Base-by-base conservation (phyloP, 37 sponge, comb jelly and placozoan genomes). In the Chondrosia reniformis region DNA sequence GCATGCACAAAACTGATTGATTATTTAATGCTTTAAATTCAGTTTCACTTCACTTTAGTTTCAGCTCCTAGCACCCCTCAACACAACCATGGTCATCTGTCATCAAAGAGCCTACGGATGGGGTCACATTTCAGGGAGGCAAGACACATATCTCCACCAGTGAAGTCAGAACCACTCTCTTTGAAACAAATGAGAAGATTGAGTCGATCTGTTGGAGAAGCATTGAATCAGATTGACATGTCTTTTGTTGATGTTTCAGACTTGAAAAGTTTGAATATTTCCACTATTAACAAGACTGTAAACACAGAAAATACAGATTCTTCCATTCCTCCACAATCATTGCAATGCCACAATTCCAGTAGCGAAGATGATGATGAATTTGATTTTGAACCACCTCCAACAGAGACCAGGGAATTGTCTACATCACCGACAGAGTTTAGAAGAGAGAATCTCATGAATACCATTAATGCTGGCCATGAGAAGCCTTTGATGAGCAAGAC, bases 151-250 rank as follows among this genome's bases (percentile, higher is more conserved):
- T n/a, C n/a, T n/a, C n/a, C n/a, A n/a, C n/a, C n/a, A n/a, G n/a
- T n/a, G n/a, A n/a, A n/a, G n/a, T n/a, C n/a, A n/a, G n/a, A n/a
- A n/a, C n/a, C n/a, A n/a, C 4, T 44, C 1, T 69, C 72, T 2
- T 25, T 69, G 72, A 69, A 69, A 44, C 24, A 31, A 31, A 69
- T 69, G 72, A 31, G 42, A 19, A 36, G 72, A 24, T 7, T 69
- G 43, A 69, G 72, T 6, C 41, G 72, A 1, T 69, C 72, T 2
- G 4, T 69, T 31, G 72, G 72, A 69, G 72, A 69, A 12, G 72
- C 72, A 43, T 34, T 69, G 37, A 44, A 69, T 69, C 43, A 40
- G 43, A 41, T 69, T 9, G 58, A 2, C 4, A 8, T 56, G 3
- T 13, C 41, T 21, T 21, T 17, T 34, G 42, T 36, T 24, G 41